Percentiles rank a stretch among this genome's conserved stretches.
These are phyloP conservation scores for Condylura cristata DNA, from an alignment of 2,113 vertebrate species.

Conservation along the genomic window DNA sequence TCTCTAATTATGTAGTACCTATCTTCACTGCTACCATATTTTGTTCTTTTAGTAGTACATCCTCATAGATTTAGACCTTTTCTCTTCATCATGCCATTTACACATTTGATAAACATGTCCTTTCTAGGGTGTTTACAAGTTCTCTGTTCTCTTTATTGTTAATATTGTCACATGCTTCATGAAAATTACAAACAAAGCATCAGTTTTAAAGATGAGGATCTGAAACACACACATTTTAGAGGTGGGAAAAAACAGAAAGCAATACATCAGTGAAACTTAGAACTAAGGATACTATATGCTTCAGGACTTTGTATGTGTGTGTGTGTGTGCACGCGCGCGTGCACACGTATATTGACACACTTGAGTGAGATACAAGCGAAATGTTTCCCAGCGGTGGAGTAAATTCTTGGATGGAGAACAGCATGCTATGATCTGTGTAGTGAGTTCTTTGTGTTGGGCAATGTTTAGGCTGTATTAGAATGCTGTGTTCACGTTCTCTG, in stretches of 20 bases:
- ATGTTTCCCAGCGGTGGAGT: not conserved
- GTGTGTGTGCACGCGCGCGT: not conserved
- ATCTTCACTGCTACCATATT: not conserved
- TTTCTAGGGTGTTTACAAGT: not conserved
- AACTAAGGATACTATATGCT: not conserved
- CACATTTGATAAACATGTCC: not conserved
- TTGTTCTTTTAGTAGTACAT: not conserved
- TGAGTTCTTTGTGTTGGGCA: not conserved
- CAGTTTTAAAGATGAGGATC: not conserved
- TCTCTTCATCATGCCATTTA: not conserved
- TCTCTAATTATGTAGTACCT: not conserved
- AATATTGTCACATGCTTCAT: not conserved
- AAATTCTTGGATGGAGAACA: not conserved
- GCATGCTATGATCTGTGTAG: not conserved
- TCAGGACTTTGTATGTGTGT: not conserved
- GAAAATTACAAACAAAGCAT: conserved; percentile 12
- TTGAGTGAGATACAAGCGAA: not conserved
- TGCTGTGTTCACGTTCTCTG: not conserved
- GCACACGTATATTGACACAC: too few relatives aligned
- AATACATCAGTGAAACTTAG: not conserved
- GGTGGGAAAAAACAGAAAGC: not conserved
- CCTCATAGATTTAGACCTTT: not conserved
- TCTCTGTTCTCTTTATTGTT: not conserved
- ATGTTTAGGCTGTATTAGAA: not conserved
- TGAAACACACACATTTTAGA: not conserved